Conservation (phyloP, 37 sponge, comb jelly and placozoan species). For the Spongia lamella region DNA sequence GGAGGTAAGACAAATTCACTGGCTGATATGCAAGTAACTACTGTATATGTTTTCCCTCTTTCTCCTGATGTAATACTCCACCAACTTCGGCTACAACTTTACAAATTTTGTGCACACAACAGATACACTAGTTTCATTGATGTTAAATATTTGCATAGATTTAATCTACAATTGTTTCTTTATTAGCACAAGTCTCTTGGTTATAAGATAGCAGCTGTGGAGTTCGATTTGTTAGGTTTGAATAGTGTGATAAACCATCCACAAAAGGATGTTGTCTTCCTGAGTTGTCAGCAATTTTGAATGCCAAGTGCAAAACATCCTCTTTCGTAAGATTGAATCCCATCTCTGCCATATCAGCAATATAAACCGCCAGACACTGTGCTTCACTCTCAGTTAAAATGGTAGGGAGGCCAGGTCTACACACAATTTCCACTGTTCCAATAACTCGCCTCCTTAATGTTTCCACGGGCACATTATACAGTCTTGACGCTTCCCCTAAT, state of each 20-base stretch:
- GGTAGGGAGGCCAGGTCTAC: constrained; percentile 49
- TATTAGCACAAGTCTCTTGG: constrained; percentile 29
- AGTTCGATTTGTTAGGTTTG: constrained; percentile 21
- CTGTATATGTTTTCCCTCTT: constrained; percentile 50
- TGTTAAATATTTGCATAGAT: constrained; percentile 60
- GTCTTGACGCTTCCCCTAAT: constrained; percentile 49
- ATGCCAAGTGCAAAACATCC: constrained; percentile 43
- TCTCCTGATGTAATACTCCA: constrained; percentile 36
- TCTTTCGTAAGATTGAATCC: constrained; percentile 49
- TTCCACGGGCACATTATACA: constrained; percentile 44
- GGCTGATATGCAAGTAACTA: constrained; percentile 54
- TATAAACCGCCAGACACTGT: constrained; percentile 17
- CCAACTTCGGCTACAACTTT: constrained; percentile 47
- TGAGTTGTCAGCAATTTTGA: constrained; percentile 29
- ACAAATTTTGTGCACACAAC: constrained; percentile 34
- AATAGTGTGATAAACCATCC: constrained; percentile 30
- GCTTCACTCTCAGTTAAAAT: constrained; percentile 47
- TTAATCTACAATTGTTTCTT: constrained; percentile 44
- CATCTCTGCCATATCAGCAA: constrained; percentile 50
- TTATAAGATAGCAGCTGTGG: constrained; percentile 57
- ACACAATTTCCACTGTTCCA: constrained; percentile 32
- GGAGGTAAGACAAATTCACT: constrained; percentile 45
- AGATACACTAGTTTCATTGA: constrained; percentile 37
- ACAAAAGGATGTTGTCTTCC: constrained; percentile 36
- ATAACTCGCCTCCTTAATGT: constrained; percentile 39